Evolutionary conservation across 2,113 vertebrate genomes (phyloP).

Genomic region (Laticauda colubrina): DNA sequence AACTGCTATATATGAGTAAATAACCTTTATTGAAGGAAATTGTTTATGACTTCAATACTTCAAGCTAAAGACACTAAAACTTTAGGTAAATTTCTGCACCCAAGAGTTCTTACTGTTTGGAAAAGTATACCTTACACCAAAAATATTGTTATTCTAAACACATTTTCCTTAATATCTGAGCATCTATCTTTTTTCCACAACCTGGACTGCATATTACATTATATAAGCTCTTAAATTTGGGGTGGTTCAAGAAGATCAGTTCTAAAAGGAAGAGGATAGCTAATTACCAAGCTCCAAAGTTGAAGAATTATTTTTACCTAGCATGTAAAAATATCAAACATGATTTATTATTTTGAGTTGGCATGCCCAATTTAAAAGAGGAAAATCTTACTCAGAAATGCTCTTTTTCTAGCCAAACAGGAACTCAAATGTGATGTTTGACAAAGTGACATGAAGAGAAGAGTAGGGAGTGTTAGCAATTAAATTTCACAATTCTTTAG

Average conservation of each 20-base stretch:
- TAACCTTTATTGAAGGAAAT: not conserved
- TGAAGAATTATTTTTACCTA: not conserved
- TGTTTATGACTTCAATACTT: not conserved
- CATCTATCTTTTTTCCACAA: not conserved
- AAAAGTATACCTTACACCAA: not conserved
- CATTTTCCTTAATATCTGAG: not conserved
- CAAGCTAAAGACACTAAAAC: not conserved
- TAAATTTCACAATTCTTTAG: slow-evolving; percentile 10
- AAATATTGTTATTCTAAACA: not conserved
- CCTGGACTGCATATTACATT: not conserved
- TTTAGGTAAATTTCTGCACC: not conserved
- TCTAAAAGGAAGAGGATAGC: not conserved
- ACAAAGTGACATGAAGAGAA: not conserved
- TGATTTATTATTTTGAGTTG: not conserved
- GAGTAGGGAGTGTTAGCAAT: not conserved
- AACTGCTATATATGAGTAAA: not conserved
- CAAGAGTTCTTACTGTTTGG: not conserved
- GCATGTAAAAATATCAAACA: not conserved
- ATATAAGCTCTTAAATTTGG: not conserved
- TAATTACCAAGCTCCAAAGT: not conserved
- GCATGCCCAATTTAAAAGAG: not conserved
- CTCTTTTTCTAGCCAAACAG: not conserved
- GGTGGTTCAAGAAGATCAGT: not conserved
- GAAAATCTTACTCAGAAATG: not conserved
- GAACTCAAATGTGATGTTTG: not conserved